Conservation (phyloP, 1,140 invertebrate species). For the Ruditapes philippinarum region DNA sequence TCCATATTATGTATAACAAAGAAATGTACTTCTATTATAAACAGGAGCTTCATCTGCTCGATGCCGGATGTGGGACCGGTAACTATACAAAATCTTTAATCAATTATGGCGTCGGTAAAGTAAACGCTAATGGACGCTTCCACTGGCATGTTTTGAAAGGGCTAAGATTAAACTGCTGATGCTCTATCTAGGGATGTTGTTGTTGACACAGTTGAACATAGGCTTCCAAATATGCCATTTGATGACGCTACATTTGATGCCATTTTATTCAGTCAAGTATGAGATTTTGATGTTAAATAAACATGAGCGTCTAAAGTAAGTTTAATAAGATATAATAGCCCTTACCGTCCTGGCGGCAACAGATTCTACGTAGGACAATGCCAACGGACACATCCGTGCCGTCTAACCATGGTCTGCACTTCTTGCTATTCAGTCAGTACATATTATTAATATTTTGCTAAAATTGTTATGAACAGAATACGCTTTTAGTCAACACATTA, state of each 20-base stretch:
- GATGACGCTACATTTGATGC: conserved; percentile 12
- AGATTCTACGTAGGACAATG: no score
- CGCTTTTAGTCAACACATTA: no score
- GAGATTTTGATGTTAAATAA: no score
- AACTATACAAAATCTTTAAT: conserved; percentile 59
- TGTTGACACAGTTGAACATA: background rate
- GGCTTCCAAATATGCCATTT: conserved; percentile 31
- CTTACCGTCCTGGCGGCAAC: no score
- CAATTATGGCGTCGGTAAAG: conserved; percentile 6
- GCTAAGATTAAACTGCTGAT: conserved; percentile 59
- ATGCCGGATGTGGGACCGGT: conserved; percentile 63
- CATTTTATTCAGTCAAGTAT: conserved; percentile 42
- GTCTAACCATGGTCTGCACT: no score
- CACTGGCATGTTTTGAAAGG: conserved; percentile 52
- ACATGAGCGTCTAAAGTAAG: no score
- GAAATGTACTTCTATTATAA: background rate
- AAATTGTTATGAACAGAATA: no score
- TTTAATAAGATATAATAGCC: no score
- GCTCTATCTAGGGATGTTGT: background rate
- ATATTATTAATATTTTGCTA: no score
- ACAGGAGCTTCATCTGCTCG: conserved; percentile 48
- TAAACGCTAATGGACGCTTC: conserved; percentile 52
- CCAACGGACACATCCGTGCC: no score
- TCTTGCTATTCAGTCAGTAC: no score
- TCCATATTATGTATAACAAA: background rate